Evolutionary conservation across 2,797 vertebrate species (phyloP).

Genomic region (Hemitrygon akajei): DNA sequence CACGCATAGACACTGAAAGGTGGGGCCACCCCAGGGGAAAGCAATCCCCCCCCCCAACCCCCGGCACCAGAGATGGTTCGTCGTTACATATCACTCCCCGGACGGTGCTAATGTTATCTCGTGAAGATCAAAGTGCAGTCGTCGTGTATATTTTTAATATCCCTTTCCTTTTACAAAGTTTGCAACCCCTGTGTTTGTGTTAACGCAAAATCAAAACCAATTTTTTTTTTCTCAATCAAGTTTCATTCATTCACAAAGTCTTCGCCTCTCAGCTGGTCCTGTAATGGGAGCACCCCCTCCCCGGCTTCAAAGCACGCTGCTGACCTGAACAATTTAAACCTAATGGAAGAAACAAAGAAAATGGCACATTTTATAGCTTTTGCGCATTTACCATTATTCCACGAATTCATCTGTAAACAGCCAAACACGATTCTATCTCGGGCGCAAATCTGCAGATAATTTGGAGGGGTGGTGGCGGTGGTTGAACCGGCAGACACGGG

Average conservation of each 20-base stretch:
- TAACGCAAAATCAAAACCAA: constrained; percentile 2
- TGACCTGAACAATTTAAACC: constrained; percentile 57
- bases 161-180: not conserved
- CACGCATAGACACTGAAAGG: constrained; percentile 36
- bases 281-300: constrained; percentile 53
- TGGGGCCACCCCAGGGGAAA: constrained; percentile 14
- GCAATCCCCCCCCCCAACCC: not conserved
- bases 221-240: constrained; percentile 62
- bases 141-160: not conserved
- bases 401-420: constrained; percentile 48
- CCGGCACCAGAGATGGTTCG: not conserved
- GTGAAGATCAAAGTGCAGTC: not conserved
- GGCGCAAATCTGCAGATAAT: constrained; percentile 48
- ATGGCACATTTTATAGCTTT: constrained; percentile 48
- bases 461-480: constrained; percentile 43
- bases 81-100: not conserved
- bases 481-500: not conserved
- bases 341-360: constrained; percentile 52
- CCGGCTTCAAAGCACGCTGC: constrained; percentile 56
- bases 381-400: not conserved
- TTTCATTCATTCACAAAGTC: constrained; percentile 66
- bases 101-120: not conserved
- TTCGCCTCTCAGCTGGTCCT: constrained; percentile 51
- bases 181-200: not conserved
- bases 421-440: constrained; percentile 51